Evolutionary conservation across 2,888 invertebrate genomes (phyloP), one percentile per base, ranked within the genome.

Genomic region (Gerris lacustris): DNA sequence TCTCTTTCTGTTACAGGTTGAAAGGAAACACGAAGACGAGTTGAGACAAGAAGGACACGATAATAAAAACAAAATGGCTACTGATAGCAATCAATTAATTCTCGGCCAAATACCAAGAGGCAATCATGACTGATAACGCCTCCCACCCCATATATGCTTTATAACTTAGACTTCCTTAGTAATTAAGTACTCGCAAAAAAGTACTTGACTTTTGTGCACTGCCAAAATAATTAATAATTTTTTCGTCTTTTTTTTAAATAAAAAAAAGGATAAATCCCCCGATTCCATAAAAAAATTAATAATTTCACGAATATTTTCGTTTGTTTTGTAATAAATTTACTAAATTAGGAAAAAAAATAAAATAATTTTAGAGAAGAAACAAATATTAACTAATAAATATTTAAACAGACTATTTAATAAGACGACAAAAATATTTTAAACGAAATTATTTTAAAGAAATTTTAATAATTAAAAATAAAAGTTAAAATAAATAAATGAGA

Each of bases 361-460:
- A 55, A 55, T 55, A 11, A 15, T 55, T 31, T 31, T 31, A 31
- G 31, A 31, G 31, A 31, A 31, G 4, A 31, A 31, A 2, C 1
- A 31, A 31, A 31, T 31, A 2, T 2, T 55, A 2, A 15, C 15
- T 55, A 55, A 55, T 55, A 55, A 55, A 55, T 55, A 55, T 11
- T 55, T 55, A 55, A 55, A 55, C 9, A 17, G 66, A 66, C 66
- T 31, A 66, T 66, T 31, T 31, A 66, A 62, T 62, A 62, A 62
- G 15, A 62, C 15, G n/a, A 62, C 62, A 62, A 15, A n/a, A 17
- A 17, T 18, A 66, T 31, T 17, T 66, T 62, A 62, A 62, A 62
- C 15, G n/a, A 62, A 62, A 62, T 62, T 62, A n/a, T 62, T n/a
- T 62, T n/a, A n/a, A 62, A 15, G n/a, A 4, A 62, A 62, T n/a